Percentiles rank a stretch among this genome's conserved stretches.
Evolutionary conservation across 2,797 vertebrate genomes (phyloP).

Genomic region (Enteromius argenteus): DNA sequence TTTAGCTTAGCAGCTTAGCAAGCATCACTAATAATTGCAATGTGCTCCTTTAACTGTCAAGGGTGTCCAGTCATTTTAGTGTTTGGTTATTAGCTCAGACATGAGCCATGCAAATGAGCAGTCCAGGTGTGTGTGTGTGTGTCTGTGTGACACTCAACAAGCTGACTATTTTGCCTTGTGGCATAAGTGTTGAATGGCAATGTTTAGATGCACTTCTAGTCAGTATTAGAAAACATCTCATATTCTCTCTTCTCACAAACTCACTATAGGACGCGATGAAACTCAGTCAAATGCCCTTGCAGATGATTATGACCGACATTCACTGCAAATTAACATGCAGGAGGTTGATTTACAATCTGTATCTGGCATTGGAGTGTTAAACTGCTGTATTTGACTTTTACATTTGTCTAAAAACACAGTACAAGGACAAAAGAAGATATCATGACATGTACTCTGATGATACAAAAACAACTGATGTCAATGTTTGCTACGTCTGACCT

Average conservation of each 20-base stretch:
- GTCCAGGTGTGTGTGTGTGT: constrained; percentile 17
- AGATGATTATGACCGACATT: constrained; percentile 44
- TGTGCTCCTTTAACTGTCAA: constrained; percentile 7
- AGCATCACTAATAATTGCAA: neutral
- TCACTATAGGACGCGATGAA: constrained; percentile 33
- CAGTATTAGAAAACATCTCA: neutral
- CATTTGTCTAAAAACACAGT: neutral
- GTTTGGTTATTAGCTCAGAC: constrained; percentile 36
- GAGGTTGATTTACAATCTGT: neutral
- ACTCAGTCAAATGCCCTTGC: constrained; percentile 32
- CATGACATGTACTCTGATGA: neutral
- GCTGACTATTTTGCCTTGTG: constrained; percentile 26
- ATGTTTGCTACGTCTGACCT: neutral
- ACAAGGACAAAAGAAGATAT: neutral
- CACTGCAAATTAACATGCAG: constrained; percentile 36
- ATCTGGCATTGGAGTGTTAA: constrained; percentile 10
- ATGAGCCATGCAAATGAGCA: constrained; percentile 10
- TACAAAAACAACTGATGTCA: constrained; percentile 1
- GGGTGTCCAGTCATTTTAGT: constrained; percentile 21
- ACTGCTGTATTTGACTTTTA: constrained; percentile 4
- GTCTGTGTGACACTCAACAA: constrained; percentile 34
- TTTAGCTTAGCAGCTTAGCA: neutral
- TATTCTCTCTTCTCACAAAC: constrained; percentile 13
- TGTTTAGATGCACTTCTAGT: constrained; percentile 12
- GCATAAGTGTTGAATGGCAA: constrained; percentile 30